Percentiles rank a stretch among this genome's conserved stretches.
Evolutionary conservation across 1,140 invertebrate species (phyloP).

Genomic region (Daktulosphaira vitifoliae): DNA sequence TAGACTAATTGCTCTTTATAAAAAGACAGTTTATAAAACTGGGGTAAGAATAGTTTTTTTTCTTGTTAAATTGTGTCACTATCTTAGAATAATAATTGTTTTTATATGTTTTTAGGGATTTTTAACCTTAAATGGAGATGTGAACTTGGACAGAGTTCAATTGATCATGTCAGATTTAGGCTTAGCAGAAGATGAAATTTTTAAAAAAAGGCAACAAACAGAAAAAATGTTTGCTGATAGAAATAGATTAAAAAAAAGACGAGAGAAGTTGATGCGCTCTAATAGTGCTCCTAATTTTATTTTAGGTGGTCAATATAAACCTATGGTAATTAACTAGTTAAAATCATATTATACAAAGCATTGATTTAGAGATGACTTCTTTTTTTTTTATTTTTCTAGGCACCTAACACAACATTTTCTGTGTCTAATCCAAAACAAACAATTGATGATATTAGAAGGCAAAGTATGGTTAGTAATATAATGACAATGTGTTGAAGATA

Average conservation of each 20-base stretch:
- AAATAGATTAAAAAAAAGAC: slow-evolving; percentile 59
- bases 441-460: slow-evolving; percentile 13
- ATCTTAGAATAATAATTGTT: background rate
- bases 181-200: slow-evolving; percentile 94
- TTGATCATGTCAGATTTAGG: slow-evolving; percentile 90
- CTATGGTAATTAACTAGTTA: slow-evolving; percentile 13
- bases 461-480: slow-evolving; percentile 21
- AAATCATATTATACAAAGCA: no score
- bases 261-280: slow-evolving; percentile 16
- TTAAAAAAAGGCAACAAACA: slow-evolving; percentile 78
- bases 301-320: slow-evolving; percentile 30
- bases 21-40: slow-evolving; percentile 88
- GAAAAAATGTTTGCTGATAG: slow-evolving; percentile 72
- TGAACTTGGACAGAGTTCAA: slow-evolving; percentile 86
- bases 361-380: no score
- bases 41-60: slow-evolving; percentile 51
- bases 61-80: background rate
- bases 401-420: slow-evolving; percentile 12
- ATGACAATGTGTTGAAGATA: background rate
- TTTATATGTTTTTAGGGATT: slow-evolving; percentile 60
- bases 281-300: slow-evolving; percentile 20
- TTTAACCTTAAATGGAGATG: slow-evolving; percentile 88
- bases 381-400: background rate
- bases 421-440: slow-evolving; percentile 26
- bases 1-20: slow-evolving; percentile 86